Conservation (phyloP, 1,140 invertebrate genomes). For the Ostrea denselamellosa region DNA sequence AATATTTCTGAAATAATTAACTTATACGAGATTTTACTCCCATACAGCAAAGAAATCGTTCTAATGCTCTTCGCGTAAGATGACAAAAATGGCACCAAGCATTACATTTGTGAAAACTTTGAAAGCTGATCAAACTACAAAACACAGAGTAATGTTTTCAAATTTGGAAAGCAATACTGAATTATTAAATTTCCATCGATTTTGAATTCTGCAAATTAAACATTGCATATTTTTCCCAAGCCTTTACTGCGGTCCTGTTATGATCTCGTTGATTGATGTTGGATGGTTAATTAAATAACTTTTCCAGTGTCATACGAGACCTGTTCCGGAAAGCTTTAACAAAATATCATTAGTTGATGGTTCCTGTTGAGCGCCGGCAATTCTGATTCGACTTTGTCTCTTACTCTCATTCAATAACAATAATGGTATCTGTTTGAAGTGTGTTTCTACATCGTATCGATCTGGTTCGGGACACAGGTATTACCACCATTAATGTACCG, state of each 20-base stretch:
- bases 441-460: constrained; percentile 44
- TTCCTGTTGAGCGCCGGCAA: constrained; percentile 53
- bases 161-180: constrained; percentile 27
- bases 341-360: constrained; percentile 62
- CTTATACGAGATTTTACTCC: not conserved
- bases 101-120: not conserved
- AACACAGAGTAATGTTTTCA: constrained; percentile 8
- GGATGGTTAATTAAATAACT: constrained; percentile 54
- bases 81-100: not conserved
- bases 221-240: constrained; percentile 25
- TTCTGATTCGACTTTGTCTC: constrained; percentile 29
- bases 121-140: constrained; percentile 30
- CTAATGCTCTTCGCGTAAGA: not conserved
- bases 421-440: constrained; percentile 42
- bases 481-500: constrained; percentile 45
- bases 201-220: constrained; percentile 40
- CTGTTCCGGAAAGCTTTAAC: constrained; percentile 58
- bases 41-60: not conserved
- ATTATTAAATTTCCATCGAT: constrained; percentile 35
- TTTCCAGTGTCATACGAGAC: constrained; percentile 51
- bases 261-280: constrained; percentile 38
- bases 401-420: constrained; percentile 46
- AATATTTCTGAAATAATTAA: not conserved
- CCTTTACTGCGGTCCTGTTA: not conserved
- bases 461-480: constrained; percentile 50